Base-by-base conservation (phyloP, 2,888 invertebrate genomes). In the Hyppa rectilinea region DNA sequence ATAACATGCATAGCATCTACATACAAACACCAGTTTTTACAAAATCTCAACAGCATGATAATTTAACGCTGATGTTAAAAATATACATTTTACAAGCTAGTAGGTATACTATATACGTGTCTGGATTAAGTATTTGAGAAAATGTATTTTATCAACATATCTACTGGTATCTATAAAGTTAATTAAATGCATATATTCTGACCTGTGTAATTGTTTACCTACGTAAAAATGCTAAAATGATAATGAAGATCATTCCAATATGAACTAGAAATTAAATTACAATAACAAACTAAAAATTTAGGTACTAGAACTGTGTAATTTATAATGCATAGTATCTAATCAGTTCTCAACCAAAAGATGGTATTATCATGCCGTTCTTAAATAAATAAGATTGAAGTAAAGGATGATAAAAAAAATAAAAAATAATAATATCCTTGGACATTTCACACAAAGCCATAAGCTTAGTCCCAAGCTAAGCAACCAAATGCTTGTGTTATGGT, bases 111-210 rank as follows among this genome's bases (percentile, higher is more conserved):
- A 26, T 38, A 6, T 20, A 29, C 6, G 14, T 29, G n/a, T 36
- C 26, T 59, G 29, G 14, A 59, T 60, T 38, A 52, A n/a, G n/a
- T n/a, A n/a, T 23, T 61, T 72, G 62, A 53, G 38, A 74, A 74
- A 55, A n/a, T 40, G 38, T 29, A 38, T 31, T 71, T 38, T 63
- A 45, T 23, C 3, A 40, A 40, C n/a, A n/a, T n/a, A n/a, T 31
- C n/a, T 4, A 64, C 14, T 53, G 10, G 12, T 47, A 17, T 31
- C 17, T 45, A 1, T 4, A 26, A 52, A 45, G 31, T 26, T 26
- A 31, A 73, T 20, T 36, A 12, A 40, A 71, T 47, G n/a, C 29
- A 43, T 55, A 5, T 17, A 47, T 36, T 55, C 31, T 43, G 23
- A 49, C 34, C 34, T 6, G 12, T n/a, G 10, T 26, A 40, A 26